Percentiles rank a stretch among this genome's conserved stretches.
phyloP scores from a whole-genome alignment of 2,888 invertebrate genomes.

The Pardosa pseudoannulata region DNA sequence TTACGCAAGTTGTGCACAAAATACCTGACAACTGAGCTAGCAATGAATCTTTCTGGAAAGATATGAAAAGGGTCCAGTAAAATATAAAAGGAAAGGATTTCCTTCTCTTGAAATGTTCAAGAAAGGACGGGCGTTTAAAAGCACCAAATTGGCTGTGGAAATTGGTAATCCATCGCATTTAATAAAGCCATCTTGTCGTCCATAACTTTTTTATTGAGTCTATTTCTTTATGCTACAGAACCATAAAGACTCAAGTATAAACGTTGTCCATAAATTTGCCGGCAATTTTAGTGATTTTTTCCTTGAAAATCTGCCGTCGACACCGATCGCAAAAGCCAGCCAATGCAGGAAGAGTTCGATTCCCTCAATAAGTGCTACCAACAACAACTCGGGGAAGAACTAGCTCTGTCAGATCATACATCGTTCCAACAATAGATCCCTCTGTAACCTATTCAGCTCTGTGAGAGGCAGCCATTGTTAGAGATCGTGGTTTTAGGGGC shows the following conservation, averaged over 20 bases:
- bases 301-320: slow-evolving; percentile 26
- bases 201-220: slow-evolving; percentile 55
- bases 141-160: slow-evolving; percentile 39
- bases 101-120: not conserved
- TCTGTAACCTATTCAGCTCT: slow-evolving; percentile 36
- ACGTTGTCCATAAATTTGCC: slow-evolving; percentile 42
- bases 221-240: slow-evolving; percentile 30
- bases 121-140: slow-evolving; percentile 27
- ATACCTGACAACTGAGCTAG: not conserved
- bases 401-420: slow-evolving; percentile 39
- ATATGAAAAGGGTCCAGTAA: slow-evolving; percentile 4
- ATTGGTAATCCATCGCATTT: slow-evolving; percentile 41
- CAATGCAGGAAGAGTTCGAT: not conserved
- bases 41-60: not conserved
- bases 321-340: slow-evolving; percentile 18
- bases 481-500: slow-evolving; percentile 46
- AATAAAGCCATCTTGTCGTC: slow-evolving; percentile 44
- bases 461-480: slow-evolving; percentile 25
- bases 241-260: slow-evolving; percentile 50
- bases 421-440: slow-evolving; percentile 32
- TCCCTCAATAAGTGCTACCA: slow-evolving; percentile 15
- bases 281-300: slow-evolving; percentile 12
- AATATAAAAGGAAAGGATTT: slow-evolving; percentile 20
- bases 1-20: not conserved
- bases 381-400: slow-evolving; percentile 22